Conservation (phyloP, 2,113 vertebrate species). For the Silurus asotus region DNA sequence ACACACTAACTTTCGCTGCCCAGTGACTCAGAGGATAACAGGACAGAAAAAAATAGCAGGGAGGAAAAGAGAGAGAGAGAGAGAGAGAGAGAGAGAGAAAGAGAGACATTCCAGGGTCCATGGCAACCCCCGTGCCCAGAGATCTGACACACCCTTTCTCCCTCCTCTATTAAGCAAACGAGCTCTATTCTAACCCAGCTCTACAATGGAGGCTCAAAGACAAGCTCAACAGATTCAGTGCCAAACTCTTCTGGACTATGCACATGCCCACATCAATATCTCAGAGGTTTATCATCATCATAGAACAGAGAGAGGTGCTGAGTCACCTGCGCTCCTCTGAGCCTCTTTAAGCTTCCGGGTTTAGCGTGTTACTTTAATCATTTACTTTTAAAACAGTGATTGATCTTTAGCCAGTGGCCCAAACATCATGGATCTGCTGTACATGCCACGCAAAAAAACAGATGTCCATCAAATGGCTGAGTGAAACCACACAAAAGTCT, state of each 20-base stretch:
- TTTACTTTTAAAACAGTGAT: conserved; percentile 23
- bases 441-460: conserved; percentile 32
- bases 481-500: conserved; percentile 18
- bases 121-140: conserved; percentile 40
- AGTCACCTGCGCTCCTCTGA: conserved; percentile 8
- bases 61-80: conserved; percentile 1
- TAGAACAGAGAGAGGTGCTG: conserved; percentile 1
- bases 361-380: conserved; percentile 24
- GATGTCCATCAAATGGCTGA: conserved; percentile 26
- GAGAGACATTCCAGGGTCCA: conserved; percentile 46
- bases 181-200: conserved; percentile 21
- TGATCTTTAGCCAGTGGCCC: conserved; percentile 32
- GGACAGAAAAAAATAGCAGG: not conserved
- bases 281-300: not conserved
- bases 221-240: conserved; percentile 4
- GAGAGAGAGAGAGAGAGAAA: conserved; percentile 7
- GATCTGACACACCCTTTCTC: conserved; percentile 1
- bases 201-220: conserved; percentile 1
- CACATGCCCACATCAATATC: not conserved
- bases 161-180: conserved; percentile 34
- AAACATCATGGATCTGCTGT: not conserved
- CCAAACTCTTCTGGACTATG: not conserved
- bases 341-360: not conserved
- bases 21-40: conserved; percentile 8
- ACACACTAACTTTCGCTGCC: conserved; percentile 29